Evolutionary conservation across 2,888 invertebrate genomes (phyloP), one percentile per base, ranked within the genome.

Genomic region (Unio pictorum): DNA sequence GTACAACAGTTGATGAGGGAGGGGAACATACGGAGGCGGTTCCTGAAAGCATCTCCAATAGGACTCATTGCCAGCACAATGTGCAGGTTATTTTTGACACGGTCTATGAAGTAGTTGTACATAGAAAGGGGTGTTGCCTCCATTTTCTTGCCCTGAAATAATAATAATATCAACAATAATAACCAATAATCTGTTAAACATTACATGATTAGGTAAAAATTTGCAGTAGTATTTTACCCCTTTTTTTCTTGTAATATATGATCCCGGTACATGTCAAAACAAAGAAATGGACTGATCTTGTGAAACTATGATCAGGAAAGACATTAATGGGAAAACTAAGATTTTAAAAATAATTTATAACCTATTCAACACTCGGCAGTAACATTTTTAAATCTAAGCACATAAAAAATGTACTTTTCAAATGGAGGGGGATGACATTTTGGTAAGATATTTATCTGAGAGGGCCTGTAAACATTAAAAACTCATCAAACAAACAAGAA

Each of bases 1-100:
- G 90, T 90, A 76, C 90, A 90, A 79, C 90, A 90, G 83, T 90
- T 90, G 78, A 90, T 90, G 66, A 90, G 88, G 3, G 90, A 90
- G 0, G 90, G 90, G 78, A 90, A 90, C 90, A 90, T 90, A 60
- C 90, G 79, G 23, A 90, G 82, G 61, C 90, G 76, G 82, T 90
- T 90, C 57, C 90, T 83, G 82, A 90, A 90, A 6, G 90, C 88
- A 72, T 90, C 90, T 64, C 90, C 90, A 64, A 90, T 90, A 26
- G 90, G 90, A 78, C 88, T 88, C 90, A 90, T 90, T 61, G 90
- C 88, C 65, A 90, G 79, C 23, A 89, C 89, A 34, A 90, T 84
- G 69, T 90, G 90, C 6, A 90, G 84, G 77, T 90, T 89, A 76
- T 86, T 80, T 68, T 85, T 84, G 20, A 90, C 90, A 61, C 90